Evolutionary conservation across 2,113 vertebrate species (phyloP).

Genomic region (Myiozetetes cayanensis): DNA sequence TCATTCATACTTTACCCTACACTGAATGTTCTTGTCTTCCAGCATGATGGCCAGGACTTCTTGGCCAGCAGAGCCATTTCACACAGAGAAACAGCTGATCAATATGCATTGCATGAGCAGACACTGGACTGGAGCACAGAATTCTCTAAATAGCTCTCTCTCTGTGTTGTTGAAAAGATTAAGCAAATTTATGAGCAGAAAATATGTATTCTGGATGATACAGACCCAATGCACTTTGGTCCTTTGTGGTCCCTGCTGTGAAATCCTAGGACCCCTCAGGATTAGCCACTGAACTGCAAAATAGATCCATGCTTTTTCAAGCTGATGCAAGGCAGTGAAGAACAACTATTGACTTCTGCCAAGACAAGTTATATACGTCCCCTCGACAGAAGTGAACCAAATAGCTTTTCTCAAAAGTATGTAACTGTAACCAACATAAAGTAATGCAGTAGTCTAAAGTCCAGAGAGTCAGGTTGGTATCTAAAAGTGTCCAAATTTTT

Average conservation of each 20-base stretch:
- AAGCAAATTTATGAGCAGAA: slow-evolving; percentile 35
- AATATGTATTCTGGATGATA: neutral
- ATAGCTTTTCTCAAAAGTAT: neutral
- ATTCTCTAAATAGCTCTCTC: neutral
- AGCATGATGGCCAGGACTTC: neutral
- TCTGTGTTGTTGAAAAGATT: neutral
- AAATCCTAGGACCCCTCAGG: neutral
- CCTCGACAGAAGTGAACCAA: neutral
- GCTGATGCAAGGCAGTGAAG: neutral
- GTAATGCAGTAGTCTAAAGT: neutral
- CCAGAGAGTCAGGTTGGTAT: neutral
- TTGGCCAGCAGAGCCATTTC: neutral
- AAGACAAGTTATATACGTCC: neutral
- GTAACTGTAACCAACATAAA: neutral
- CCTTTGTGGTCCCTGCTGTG: neutral
- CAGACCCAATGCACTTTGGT: neutral
- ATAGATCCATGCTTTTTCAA: neutral
- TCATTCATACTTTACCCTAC: neutral
- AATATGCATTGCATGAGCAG: neutral
- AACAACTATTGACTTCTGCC: neutral
- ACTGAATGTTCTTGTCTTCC: neutral
- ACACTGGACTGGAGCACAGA: neutral
- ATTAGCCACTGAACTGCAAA: slow-evolving; percentile 14
- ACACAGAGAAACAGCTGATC: neutral
- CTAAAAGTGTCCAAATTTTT: neutral